Conservation (phyloP, 2,113 vertebrate species). For the Solea solea region DNA sequence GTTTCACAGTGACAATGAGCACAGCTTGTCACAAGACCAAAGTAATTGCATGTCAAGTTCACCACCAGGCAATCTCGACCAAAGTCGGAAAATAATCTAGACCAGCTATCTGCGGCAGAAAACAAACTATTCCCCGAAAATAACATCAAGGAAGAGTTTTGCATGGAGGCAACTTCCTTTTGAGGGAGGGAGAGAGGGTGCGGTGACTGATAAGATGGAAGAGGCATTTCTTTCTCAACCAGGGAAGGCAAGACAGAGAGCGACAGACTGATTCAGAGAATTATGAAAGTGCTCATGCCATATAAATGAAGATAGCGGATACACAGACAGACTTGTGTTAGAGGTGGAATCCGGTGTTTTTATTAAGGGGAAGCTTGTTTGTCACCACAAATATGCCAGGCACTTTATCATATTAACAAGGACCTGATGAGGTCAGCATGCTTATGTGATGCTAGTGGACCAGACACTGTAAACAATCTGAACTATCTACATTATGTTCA, state of each 20-base stretch:
- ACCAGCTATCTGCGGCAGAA: slow-evolving; percentile 67
- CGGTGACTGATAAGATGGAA: slow-evolving; percentile 74
- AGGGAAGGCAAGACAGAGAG: slow-evolving; percentile 27
- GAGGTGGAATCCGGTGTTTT: slow-evolving; percentile 16
- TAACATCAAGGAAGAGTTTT: slow-evolving; percentile 71
- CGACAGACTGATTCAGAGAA: slow-evolving; percentile 19
- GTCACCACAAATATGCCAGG: slow-evolving; percentile 32
- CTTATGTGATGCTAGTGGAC: slow-evolving; percentile 31
- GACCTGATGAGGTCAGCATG: slow-evolving; percentile 48
- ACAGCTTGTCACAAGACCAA: slow-evolving; percentile 46
- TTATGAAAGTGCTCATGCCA: slow-evolving; percentile 33
- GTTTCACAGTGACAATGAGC: slow-evolving; percentile 21
- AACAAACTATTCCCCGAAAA: slow-evolving; percentile 71
- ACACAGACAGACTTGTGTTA: slow-evolving; percentile 22
- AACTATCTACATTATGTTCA: slow-evolving; percentile 21
- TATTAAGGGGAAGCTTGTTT: slow-evolving; percentile 29
- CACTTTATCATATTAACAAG: slow-evolving; percentile 31
- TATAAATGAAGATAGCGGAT: slow-evolving; percentile 22
- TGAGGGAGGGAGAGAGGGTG: slow-evolving; percentile 61
- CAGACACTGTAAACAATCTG: slow-evolving; percentile 41
- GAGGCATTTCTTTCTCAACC: slow-evolving; percentile 56
- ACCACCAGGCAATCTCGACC: slow-evolving; percentile 32
- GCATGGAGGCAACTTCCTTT: slow-evolving; percentile 74
- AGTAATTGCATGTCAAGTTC: slow-evolving; percentile 55
- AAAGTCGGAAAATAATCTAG: slow-evolving; percentile 56